phyloP scores from a whole-genome alignment of 2,888 invertebrate genomes.

The Euproctis similis region DNA sequence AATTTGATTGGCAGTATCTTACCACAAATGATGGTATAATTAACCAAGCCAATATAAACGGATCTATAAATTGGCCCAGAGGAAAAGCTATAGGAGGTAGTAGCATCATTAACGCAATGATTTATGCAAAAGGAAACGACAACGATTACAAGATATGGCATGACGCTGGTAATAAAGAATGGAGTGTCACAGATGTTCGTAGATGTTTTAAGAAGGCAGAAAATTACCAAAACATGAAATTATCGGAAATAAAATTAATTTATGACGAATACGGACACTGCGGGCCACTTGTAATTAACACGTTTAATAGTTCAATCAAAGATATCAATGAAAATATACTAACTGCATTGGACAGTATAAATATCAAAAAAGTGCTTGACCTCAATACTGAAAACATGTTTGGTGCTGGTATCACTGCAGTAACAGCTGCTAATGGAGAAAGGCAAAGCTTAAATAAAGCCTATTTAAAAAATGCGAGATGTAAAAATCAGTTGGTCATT shows the following conservation, averaged over 20 bases:
- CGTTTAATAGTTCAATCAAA: conserved; percentile 54
- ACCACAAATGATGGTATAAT: not conserved
- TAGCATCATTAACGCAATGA: conserved; percentile 73
- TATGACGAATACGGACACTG: conserved; percentile 43
- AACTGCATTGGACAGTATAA: conserved; percentile 56
- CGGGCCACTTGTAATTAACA: conserved; percentile 62
- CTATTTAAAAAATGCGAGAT: conserved; percentile 43
- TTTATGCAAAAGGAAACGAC: conserved; percentile 69
- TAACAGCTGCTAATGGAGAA: conserved; percentile 57
- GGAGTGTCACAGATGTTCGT: conserved; percentile 67
- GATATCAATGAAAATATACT: conserved; percentile 36
- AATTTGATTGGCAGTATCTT: not conserved
- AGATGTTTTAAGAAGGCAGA: conserved; percentile 70
- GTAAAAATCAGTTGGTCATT: conserved; percentile 31
- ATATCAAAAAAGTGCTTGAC: conserved; percentile 48
- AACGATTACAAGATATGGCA: conserved; percentile 73
- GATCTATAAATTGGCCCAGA: conserved; percentile 66
- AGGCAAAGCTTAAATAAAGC: conserved; percentile 77
- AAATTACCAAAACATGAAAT: conserved; percentile 39
- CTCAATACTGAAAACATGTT: conserved; percentile 51
- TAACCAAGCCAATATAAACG: conserved; percentile 28
- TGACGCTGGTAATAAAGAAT: conserved; percentile 66
- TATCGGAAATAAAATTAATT: conserved; percentile 24
- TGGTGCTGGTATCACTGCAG: conserved; percentile 65
- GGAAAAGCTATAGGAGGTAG: conserved; percentile 79